Evolutionary conservation across 2,113 vertebrate genomes (phyloP).

Genomic region (Cariama cristata): DNA sequence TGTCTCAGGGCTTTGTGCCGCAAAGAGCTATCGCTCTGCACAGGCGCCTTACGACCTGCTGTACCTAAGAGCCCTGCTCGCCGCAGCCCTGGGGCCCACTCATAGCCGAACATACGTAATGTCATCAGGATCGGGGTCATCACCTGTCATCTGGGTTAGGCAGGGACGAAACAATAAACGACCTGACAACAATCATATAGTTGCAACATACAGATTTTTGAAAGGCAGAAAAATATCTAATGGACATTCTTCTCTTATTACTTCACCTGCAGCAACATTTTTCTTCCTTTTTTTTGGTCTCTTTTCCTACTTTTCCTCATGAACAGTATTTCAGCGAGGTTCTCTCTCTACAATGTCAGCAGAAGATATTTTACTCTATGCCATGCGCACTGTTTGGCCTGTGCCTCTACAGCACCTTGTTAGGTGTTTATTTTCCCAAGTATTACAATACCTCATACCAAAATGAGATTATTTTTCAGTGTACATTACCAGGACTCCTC

Average conservation of each 20-base stretch:
- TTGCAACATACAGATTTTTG: neutral
- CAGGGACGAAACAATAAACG: neutral
- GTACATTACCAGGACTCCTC: neutral
- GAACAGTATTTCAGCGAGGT: neutral
- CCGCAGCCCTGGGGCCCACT: neutral
- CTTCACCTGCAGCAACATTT: neutral
- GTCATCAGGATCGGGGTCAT: neutral
- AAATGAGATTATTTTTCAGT: neutral
- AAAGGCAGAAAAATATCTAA: neutral
- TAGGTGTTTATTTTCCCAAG: neutral
- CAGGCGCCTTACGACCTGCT: rapidly evolving
- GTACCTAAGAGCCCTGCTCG: neutral
- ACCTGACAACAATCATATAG: neutral
- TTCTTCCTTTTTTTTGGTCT: neutral
- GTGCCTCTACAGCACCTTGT: neutral
- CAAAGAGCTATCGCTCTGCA: neutral
- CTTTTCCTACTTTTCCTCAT: neutral
- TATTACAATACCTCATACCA: neutral
- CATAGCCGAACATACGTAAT: neutral
- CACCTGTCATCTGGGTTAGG: neutral
- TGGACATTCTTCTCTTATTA: neutral
- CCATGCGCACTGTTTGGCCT: neutral
- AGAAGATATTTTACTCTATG: neutral
- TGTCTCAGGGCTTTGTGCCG: neutral
- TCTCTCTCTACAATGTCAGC: neutral